These are phyloP conservation scores for Poeciliopsis gracilis DNA, from an alignment of 2,797 vertebrate species.

Conservation along the genomic window DNA sequence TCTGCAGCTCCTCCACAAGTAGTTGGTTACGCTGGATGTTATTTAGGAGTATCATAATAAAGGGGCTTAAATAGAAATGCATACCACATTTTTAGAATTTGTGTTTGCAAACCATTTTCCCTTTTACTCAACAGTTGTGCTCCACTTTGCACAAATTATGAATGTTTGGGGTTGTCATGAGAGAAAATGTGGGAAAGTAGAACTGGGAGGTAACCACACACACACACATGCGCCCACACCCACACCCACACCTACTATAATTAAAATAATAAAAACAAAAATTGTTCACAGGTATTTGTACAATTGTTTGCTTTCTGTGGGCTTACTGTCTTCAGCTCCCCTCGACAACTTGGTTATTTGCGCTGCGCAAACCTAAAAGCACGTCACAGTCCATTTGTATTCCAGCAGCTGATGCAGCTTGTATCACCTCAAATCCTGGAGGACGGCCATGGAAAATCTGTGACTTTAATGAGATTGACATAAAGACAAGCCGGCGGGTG, in stretches of 20 bases:
- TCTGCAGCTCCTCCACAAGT: neutral
- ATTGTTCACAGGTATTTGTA: constrained; percentile 18
- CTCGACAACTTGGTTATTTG: constrained; percentile 48
- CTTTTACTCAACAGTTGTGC: neutral
- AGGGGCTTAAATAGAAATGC: neutral
- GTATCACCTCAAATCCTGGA: constrained; percentile 51
- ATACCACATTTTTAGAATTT: neutral
- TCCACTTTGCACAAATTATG: neutral
- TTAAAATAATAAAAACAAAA: constrained; percentile 15
- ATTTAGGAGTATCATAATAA: neutral
- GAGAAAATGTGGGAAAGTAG: neutral
- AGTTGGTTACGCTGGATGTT: neutral
- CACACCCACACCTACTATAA: neutral
- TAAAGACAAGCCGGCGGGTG: constrained; percentile 53
- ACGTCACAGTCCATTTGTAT: constrained; percentile 60
- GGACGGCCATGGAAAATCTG: constrained; percentile 60
- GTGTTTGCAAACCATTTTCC: neutral
- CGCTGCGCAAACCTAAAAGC: constrained; percentile 41
- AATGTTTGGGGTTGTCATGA: neutral
- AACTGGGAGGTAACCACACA: constrained; percentile 11
- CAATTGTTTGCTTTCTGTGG: constrained; percentile 23
- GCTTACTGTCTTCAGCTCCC: constrained; percentile 27
- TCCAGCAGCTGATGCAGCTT: constrained; percentile 48
- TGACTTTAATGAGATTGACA: constrained; percentile 61
- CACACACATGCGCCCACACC: neutral